Base-by-base conservation (phyloP, 1,140 invertebrate species). In the Caerostris darwini region DNA sequence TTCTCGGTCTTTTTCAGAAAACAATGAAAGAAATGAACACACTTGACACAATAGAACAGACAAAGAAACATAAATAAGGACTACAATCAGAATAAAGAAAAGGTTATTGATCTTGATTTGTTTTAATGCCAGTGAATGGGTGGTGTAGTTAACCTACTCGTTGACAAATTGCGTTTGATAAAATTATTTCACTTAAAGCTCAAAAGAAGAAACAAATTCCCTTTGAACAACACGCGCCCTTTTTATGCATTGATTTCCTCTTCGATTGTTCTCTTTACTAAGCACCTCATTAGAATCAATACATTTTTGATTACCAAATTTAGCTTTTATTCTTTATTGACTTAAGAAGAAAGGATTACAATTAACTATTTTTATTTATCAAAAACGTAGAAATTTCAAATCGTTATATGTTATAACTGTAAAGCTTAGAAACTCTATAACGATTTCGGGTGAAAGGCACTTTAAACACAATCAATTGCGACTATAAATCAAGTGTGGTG, bases 381-480 rank as follows among this genome's bases (percentile, higher is more conserved):
- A 34, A 34, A 34, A 34, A 34, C 34, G 34, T 2, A 34, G 34
- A 34, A 34, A 34, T 34, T 34, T 0, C 34, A 34, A 34, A 34
- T 34, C 34, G 34, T 34, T 34, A 34, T 34, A 34, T 34, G 2
- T 34, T 34, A 34, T 34, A 34, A 34, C 34, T 34, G 34, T 34
- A 34, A 34, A 34, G 34, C 34, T 34, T 34, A 34, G 34, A 34
- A 34, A 34, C 34, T 34, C 34, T 34, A 0, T 34, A 34, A 34
- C 34, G 34, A 34, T 50, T 71, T 71, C 5, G 10, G 69, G n/a
- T 71, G 10, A 77, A 12, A 34, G 19, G 5, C 54, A 3, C 17
- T 83, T 57, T n/a, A n/a, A 57, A 83, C n/a, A 83, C 56, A 7
- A 19, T 83, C 81, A 17, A 56, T 83, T 58, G 82, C n/a, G 54